Evolutionary conservation across 2,797 vertebrate species (phyloP).

Genomic region (Enteromius mattozi): DNA sequence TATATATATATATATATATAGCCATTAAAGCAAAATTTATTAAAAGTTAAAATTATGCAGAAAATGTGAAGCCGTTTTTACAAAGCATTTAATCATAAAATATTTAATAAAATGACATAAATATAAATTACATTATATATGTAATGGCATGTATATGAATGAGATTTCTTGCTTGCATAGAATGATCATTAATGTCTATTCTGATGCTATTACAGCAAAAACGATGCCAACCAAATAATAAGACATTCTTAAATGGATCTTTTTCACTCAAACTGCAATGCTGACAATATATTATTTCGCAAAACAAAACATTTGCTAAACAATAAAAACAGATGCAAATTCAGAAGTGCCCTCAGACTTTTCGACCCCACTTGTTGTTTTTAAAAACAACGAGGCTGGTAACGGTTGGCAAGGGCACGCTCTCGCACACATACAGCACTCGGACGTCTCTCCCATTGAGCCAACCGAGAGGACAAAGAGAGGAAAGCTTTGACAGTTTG

Average conservation of each 20-base stretch:
- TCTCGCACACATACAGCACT: not conserved
- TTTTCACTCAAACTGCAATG: not conserved
- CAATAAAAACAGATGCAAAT: not conserved
- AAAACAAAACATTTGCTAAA: not conserved
- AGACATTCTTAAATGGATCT: not conserved
- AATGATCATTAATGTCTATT: not conserved
- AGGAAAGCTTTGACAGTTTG: conserved; percentile 63
- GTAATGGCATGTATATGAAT: not conserved
- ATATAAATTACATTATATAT: not conserved
- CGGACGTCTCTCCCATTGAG: not conserved
- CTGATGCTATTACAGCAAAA: not conserved
- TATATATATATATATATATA: no score
- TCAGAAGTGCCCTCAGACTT: not conserved
- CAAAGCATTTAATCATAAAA: not conserved
- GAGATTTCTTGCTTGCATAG: not conserved
- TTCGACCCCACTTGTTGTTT: conserved; percentile 11
- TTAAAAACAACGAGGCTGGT: conserved; percentile 36
- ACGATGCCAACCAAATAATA: not conserved
- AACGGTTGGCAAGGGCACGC: conserved; percentile 15
- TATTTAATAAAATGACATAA: not conserved
- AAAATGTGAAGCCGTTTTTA: not conserved
- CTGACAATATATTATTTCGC: not conserved
- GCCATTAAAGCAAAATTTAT: no score
- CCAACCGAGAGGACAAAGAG: conserved; percentile 62
- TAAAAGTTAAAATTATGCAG: no score